Evolutionary conservation across 2,113 vertebrate species (phyloP), one percentile per base, ranked within the genome.

Genomic region (Tupaia chinensis): DNA sequence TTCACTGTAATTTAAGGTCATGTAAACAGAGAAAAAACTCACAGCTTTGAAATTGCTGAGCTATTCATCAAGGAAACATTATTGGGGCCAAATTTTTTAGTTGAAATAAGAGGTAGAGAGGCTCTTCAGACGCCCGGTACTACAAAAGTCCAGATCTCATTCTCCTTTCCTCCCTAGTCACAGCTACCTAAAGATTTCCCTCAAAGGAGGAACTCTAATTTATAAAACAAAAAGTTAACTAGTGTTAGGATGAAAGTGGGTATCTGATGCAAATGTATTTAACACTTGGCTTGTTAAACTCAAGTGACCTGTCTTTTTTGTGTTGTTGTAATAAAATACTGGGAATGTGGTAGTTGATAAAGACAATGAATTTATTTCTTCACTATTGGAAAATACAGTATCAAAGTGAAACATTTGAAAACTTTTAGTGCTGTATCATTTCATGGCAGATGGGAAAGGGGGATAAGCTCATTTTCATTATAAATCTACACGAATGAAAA

Each of bases 1-100:
- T 82, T 90, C 25, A 68, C 82, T 70, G 27, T 76, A 95, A 96
- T 73, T 78, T 83, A 92, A 86, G 29, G 11, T 93, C 29, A 95
- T 12, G 15, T 61, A 96, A 95, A 92, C 69, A 95, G 68, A 63
- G 44, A 73, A 94, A 93, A 93, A 54, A 9, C 1, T 70, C 12
- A 82, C 68, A 60, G 11, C 54, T 94, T 84, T 69, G 72, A 91
- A 97, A 95, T 69, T 77, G 17, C 9, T 25, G 58, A 58, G 1
- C 53, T 94, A 77, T 92, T 95, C 69, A 93, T 87, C 82, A 78
- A 95, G 44, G 27, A 80, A 63, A 91, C 4, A 4, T 63, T 58
- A 9, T 70, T 70, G 69, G 4, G 9, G 32, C 32, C 60, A 53
- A 68, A 13, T 83, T 95, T 94, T 86, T 85, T 56, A 9, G 20